These are phyloP conservation scores for Baryphthengus martii DNA, from an alignment of 2,113 vertebrate genomes.

Conservation along the genomic window DNA sequence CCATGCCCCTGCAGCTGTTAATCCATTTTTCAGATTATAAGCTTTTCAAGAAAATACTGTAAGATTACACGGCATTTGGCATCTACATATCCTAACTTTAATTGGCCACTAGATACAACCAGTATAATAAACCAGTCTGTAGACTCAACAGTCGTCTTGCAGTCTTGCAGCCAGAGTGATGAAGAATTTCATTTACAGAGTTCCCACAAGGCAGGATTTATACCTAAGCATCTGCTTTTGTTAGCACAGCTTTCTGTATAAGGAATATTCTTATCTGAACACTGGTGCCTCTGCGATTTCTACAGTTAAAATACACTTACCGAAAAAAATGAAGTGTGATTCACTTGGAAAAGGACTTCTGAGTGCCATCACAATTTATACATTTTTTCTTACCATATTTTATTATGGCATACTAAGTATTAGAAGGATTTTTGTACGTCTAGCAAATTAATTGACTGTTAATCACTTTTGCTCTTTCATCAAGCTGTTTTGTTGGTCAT, in stretches of 20 bases:
- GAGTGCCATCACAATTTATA: background rate
- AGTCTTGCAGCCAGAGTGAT: background rate
- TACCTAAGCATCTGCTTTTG: background rate
- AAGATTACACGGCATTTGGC: background rate
- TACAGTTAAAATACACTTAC: background rate
- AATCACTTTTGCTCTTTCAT: background rate
- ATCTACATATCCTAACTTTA: background rate
- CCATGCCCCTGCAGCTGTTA: background rate
- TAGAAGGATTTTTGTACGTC: background rate
- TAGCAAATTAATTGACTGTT: background rate
- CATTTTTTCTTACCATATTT: background rate
- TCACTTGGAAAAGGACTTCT: background rate
- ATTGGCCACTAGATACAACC: background rate
- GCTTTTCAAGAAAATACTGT: background rate
- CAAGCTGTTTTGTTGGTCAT: background rate
- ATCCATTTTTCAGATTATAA: background rate
- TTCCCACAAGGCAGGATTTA: background rate
- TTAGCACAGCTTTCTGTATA: background rate
- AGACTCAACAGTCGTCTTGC: background rate
- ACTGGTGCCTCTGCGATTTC: background rate
- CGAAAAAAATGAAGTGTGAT: background rate
- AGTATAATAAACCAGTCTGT: background rate
- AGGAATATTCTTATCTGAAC: background rate
- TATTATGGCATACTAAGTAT: background rate
- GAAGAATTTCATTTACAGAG: background rate